phyloP scores from a whole-genome alignment of 2,113 vertebrate genomes.

The Bufo gargarizans region DNA sequence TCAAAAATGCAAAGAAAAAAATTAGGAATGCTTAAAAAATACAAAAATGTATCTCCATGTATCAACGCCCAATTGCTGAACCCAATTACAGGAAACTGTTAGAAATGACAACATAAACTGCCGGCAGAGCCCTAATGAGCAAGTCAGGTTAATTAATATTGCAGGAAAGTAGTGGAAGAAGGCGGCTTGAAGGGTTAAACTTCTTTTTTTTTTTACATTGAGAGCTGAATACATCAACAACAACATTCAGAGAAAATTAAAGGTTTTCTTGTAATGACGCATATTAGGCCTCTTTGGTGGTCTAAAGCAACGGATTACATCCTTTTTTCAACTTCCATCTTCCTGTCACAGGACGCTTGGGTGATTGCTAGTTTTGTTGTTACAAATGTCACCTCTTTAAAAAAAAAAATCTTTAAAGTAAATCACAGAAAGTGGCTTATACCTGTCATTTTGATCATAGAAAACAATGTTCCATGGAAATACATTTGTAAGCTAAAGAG shows the following conservation, averaged over 20 bases:
- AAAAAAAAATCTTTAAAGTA: constrained; percentile 79
- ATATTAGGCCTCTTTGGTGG: constrained; percentile 82
- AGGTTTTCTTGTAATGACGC: constrained; percentile 80
- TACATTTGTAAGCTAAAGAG: constrained; percentile 83
- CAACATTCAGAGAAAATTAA: constrained; percentile 82
- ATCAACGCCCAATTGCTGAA: neutral
- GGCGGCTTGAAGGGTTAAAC: constrained; percentile 75
- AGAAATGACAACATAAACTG: neutral
- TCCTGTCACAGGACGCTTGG: constrained; percentile 75
- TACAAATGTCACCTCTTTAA: constrained; percentile 79
- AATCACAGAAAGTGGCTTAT: constrained; percentile 81
- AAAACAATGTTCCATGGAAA: constrained; percentile 86
- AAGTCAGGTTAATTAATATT: constrained; percentile 5
- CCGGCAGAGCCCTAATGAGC: neutral
- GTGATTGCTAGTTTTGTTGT: constrained; percentile 85
- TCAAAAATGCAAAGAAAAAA: too few species aligned
- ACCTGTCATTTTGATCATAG: constrained; percentile 92
- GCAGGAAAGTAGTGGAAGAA: neutral
- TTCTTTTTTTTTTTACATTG: constrained; percentile 68
- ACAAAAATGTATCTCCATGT: too few species aligned
- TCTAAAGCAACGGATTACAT: constrained; percentile 76
- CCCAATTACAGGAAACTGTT: neutral
- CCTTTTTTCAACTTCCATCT: constrained; percentile 74
- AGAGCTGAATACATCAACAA: constrained; percentile 72
- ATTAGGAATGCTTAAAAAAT: too few species aligned